Percentiles rank a stretch among this genome's conserved stretches.
Evolutionary conservation across 64 coral and sea anemone genomes (phyloP).

Genomic region (Astreopora myriophthalma): DNA sequence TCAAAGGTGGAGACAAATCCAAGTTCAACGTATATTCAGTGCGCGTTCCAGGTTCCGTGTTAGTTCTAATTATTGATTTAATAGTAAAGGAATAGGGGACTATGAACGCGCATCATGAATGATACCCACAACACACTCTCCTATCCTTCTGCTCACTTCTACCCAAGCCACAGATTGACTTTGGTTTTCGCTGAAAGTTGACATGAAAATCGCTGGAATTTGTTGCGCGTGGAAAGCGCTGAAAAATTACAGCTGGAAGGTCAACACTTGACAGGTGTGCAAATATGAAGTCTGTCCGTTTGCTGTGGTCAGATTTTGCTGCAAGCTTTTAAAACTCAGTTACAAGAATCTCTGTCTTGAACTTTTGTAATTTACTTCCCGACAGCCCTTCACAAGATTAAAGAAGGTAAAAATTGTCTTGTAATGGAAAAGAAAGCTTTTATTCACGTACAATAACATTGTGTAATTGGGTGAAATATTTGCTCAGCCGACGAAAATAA

Average conservation of each 20-base stretch:
- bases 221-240: neutral
- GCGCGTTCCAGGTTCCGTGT: no score
- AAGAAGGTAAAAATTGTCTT: no score
- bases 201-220: neutral
- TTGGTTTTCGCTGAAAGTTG: neutral
- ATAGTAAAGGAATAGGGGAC: no score
- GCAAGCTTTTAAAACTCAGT: neutral
- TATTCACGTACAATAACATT: neutral
- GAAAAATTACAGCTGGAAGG: neutral
- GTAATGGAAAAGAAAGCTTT: neutral
- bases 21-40: no score
- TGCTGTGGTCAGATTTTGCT: neutral
- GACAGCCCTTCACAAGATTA: no score
- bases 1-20: no score
- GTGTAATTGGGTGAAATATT: neutral
- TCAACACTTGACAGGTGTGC: neutral
- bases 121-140: no score
- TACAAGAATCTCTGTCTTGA: neutral
- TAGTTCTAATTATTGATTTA: no score
- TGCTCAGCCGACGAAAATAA: neutral
- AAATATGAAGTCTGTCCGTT: neutral
- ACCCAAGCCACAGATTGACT: neutral
- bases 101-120: no score
- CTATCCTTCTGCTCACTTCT: no score
- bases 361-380: neutral